Evolutionary conservation across 2,797 vertebrate genomes (phyloP), one percentile per base, ranked within the genome.

Genomic region (Mus spretus): DNA sequence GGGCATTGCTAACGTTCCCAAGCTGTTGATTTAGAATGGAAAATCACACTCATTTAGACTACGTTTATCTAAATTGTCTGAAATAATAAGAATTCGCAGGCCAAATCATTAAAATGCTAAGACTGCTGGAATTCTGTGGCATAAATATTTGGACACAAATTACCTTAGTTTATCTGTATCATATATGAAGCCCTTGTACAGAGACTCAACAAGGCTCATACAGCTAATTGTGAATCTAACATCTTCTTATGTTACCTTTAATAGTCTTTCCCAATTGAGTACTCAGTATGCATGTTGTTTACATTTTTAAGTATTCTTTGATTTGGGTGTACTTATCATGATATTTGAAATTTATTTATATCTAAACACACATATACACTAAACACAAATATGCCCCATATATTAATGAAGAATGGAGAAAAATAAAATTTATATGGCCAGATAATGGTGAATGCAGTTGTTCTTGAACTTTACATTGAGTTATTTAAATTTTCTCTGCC

Each of bases 301-400:
- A 53, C 75, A 1, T 3, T 88, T 2, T 31, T 50, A 82, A 19
- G 83, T 85, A 55, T 28, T 8, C 3, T 37, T 37, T 67, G 78
- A 84, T 57, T 90, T 96, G 77, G 61, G 89, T 44, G 44, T 57
- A 47, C 24, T 31, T 92, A 90, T 44, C 93, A 40, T 82, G 78
- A 82, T 13, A 67, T 14, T 34, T 57, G n/a, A 59, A 75, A 61
- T 34, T 44, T 44, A 31, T 24, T 78, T 63, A 47, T 63, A 31
- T 34, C 81, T 26, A 11, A 15, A 34, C 24, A 20, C 10, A 17
- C 24, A 44, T 75, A 57, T n/a, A 67, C 37, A 50, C 7, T 28
- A 40, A 12, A 31, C 8, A 59, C 7, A 80, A 0, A 82, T 6
- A 74, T 2, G 22, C 50, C 44, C 95, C 86, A 65, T 12, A 65